Base-by-base conservation (phyloP, 2,797 vertebrate species). In the Parauchenoglanis punctatus region DNA sequence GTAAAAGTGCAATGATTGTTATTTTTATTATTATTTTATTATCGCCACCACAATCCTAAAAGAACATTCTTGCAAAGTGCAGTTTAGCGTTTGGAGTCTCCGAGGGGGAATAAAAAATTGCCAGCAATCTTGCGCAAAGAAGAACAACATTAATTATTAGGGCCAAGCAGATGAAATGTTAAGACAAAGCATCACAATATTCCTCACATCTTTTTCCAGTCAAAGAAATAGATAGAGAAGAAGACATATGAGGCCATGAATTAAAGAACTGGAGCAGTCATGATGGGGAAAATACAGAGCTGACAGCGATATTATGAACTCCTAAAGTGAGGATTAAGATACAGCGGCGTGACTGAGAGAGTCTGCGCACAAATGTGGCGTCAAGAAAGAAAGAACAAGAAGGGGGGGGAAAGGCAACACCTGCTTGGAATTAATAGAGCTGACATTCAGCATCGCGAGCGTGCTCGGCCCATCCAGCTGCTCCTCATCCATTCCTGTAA, bases 401-500 rank as follows among this genome's bases (percentile, higher is more conserved):
- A 65, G 86, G n/a, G 78, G 56, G 58, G 46, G 63, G 54, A 63
- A 78, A 87, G 81, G 88, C 90, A 92, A 87, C 52, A 90, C 88
- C 89, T 90, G 90, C 68, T 90, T 88, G n/a, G 80, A 86, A 90
- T 89, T 89, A 90, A 91, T 85, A 86, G 87, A 7, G 25, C 90
- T 88, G 89, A 91, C 93, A 92, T 81, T 70, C 86, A 88, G 87
- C 81, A 89, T 94, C 90, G 91, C 90, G 49, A 40, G 90, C 73
- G 77, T 23, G 89, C 88, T 87, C 87, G 87, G 90, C 63, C 58
- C 89, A 87, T 90, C 92, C 94, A 94, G 92, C 93, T 94, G 94
- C 92, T 94, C 94, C 91, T 90, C 91, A 93, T 95, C 93, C 88
- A 93, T 94, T 93, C 89, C 89, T 89, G 89, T 91, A 93, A 94